A percentile compares a stretch with the other conserved stretches of the same genome.
Evolutionary conservation across 2,888 invertebrate species (phyloP).

Genomic region (Microplitis deprimator): DNA sequence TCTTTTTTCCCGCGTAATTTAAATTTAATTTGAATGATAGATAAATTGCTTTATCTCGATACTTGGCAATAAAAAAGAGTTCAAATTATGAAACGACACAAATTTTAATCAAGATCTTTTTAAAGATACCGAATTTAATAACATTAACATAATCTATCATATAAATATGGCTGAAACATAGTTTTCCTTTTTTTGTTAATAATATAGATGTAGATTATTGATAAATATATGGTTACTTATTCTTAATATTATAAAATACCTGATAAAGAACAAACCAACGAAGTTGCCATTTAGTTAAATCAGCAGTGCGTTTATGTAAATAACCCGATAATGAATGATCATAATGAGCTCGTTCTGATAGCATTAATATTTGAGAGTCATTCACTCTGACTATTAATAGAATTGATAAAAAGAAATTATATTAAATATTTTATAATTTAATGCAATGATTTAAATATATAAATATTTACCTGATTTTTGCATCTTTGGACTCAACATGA

Average conservation of each 20-base stretch:
- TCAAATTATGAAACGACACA: too few species aligned
- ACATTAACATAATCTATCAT: too few species aligned
- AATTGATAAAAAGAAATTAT: neutral
- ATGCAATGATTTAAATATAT: neutral
- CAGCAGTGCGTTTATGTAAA: constrained; percentile 87
- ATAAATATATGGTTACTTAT: too few species aligned
- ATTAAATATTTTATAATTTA: neutral
- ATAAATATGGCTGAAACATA: too few species aligned
- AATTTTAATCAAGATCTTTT: too few species aligned
- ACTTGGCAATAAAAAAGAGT: too few species aligned
- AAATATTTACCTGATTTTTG: constrained; percentile 77
- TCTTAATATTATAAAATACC: constrained; percentile 71
- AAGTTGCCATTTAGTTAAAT: constrained; percentile 90
- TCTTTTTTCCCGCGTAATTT: too few species aligned
- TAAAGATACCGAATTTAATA: too few species aligned
- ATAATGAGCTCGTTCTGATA: constrained; percentile 88
- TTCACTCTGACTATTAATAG: constrained; percentile 79
- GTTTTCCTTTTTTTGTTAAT: too few species aligned
- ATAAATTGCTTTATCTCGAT: too few species aligned
- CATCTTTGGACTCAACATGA: constrained; percentile 87
- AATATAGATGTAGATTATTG: too few species aligned
- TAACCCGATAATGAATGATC: constrained; percentile 88
- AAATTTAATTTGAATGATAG: too few species aligned
- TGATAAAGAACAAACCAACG: constrained; percentile 87
- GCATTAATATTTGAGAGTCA: constrained; percentile 86